phyloP scores from a whole-genome alignment of 2,888 invertebrate species.

The Pogonocherus hispidulus region DNA sequence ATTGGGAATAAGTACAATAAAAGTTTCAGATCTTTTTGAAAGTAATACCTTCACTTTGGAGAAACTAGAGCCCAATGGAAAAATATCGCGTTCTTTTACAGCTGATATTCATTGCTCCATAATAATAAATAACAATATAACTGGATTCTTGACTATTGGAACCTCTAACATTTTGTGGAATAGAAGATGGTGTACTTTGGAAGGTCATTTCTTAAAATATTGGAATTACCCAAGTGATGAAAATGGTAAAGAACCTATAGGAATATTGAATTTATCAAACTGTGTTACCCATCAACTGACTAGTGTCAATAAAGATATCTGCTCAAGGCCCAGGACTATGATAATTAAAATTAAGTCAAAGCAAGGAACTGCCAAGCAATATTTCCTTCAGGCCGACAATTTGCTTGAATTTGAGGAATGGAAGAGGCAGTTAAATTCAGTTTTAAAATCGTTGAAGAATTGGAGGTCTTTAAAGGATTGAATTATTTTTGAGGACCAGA shows the following conservation, averaged over 20 bases:
- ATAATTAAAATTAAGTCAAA: conserved; percentile 17
- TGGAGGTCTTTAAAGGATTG: conserved; percentile 23
- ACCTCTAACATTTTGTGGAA: conserved; percentile 37
- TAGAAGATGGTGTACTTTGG: conserved; percentile 38
- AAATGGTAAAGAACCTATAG: conserved; percentile 22
- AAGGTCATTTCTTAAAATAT: conserved; percentile 35
- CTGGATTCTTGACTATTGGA: conserved; percentile 34
- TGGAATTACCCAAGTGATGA: conserved; percentile 40
- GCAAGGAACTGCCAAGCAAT: not conserved
- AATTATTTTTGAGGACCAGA: too few species aligned
- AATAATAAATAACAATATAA: conserved; percentile 16
- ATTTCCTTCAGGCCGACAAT: conserved; percentile 36
- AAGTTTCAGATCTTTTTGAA: not conserved
- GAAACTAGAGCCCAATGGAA: conserved; percentile 8
- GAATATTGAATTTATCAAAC: conserved; percentile 30
- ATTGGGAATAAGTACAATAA: not conserved
- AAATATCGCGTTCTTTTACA: conserved; percentile 14
- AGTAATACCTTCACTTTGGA: conserved; percentile 1
- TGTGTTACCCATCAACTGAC: conserved; percentile 21
- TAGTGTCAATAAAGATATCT: conserved; percentile 29
- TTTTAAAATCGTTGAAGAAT: conserved; percentile 29
- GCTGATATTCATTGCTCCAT: conserved; percentile 22
- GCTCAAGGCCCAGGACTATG: conserved; percentile 33
- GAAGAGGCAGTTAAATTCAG: conserved; percentile 31
- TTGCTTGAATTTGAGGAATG: conserved; percentile 34